phyloP scores from a whole-genome alignment of 2,888 invertebrate species.

The Eucriotettix oculatus region DNA sequence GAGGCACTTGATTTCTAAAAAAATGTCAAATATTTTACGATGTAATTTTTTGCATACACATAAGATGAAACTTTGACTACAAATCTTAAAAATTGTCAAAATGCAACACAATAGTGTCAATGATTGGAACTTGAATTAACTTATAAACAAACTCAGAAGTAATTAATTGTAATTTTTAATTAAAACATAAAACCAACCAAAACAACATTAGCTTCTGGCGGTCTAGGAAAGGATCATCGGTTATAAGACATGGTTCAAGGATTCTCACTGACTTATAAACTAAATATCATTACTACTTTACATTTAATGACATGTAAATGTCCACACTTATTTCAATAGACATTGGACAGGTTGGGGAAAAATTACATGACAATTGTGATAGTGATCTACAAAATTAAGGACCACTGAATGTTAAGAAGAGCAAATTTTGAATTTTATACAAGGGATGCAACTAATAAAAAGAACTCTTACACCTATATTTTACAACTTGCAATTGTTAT shows the following conservation, averaged over 20 bases:
- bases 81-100: too few relatives aligned
- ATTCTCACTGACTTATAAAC: background rate
- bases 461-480: background rate
- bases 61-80: too few relatives aligned
- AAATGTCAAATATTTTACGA: too few relatives aligned
- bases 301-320: conserved; percentile 12
- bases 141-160: too few relatives aligned
- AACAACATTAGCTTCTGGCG: background rate
- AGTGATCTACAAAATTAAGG: background rate
- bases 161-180: too few relatives aligned
- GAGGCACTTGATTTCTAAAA: too few relatives aligned
- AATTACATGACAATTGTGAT: background rate
- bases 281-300: conserved; percentile 4
- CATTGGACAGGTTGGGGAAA: background rate
- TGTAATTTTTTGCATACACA: too few relatives aligned
- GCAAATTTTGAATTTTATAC: background rate
- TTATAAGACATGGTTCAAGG: background rate
- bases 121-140: too few relatives aligned
- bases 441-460: background rate
- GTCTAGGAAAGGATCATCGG: background rate
- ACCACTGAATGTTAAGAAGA: background rate
- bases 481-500: background rate
- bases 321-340: conserved; percentile 11
- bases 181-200: background rate
- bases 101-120: too few relatives aligned